phyloP scores from a whole-genome alignment of 2,113 vertebrate genomes.

The Notarius quadriscutis region DNA sequence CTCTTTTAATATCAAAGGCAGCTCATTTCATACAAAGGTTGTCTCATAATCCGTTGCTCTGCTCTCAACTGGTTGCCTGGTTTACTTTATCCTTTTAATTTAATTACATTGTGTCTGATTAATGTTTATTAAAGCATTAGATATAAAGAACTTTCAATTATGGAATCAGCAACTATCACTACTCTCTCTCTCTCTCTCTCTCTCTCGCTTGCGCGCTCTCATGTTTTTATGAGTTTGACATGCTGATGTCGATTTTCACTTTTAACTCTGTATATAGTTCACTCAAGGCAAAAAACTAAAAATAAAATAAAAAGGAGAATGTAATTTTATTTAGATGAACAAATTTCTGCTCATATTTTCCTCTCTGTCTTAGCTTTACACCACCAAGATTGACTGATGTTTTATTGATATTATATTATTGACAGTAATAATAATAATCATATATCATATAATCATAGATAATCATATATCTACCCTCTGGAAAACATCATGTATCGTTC shows the following conservation, averaged over 20 bases:
- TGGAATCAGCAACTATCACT: conserved; percentile 54
- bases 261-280: no score
- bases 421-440: no score
- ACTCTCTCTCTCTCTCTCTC: background rate
- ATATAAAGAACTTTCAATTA: conserved; percentile 63
- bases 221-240: no score
- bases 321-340: background rate
- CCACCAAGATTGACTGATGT: background rate
- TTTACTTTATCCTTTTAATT: conserved; percentile 66
- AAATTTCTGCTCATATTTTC: background rate
- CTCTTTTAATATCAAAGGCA: conserved; percentile 34
- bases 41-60: conserved; percentile 48
- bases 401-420: no score
- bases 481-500: no score
- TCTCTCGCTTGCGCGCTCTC: background rate
- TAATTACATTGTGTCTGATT: conserved; percentile 72
- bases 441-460: no score
- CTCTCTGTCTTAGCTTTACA: background rate
- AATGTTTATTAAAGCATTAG: conserved; percentile 75
- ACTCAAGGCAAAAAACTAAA: no score
- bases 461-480: no score
- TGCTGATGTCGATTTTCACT: background rate
- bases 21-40: conserved; percentile 38
- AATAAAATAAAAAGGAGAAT: no score
- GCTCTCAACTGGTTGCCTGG: conserved; percentile 13